Base-by-base conservation (phyloP, 2,888 invertebrate genomes). In the Nemapogon koenigi region DNA sequence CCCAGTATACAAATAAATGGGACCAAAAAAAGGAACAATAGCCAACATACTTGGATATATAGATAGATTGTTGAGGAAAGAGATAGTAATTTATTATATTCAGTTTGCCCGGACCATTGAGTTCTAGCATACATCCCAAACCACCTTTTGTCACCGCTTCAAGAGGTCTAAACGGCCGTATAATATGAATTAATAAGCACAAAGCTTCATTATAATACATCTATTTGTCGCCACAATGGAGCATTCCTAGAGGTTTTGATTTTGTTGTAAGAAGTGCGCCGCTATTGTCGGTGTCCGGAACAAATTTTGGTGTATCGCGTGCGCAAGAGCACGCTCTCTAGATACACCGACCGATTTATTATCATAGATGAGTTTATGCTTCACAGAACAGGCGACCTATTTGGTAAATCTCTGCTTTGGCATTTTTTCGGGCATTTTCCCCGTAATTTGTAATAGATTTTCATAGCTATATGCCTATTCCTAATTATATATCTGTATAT, bases 161-260 rank as follows among this genome's bases (percentile, higher is more conserved):
- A 59, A 66, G 68, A 62, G 59, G 50, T 56, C 56, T 71, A 73
- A 76, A 64, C 70, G 70, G 60, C 73, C 75, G 70, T 76, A 66
- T 78, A 78, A 78, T 76, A 76, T 75, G 78, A 76, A 76, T 75
- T 78, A 76, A 78, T 78, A 78, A 78, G 64, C 65, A 73, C 72
- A 75, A 72, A 69, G 66, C 62, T 64, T 61, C 62, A 62, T 71
- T 69, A 68, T 69, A 59, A 65, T 64, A 58, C 68, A 59, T 68
- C 70, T 72, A 69, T 72, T 69, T 72, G 70, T 73, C 71, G 70
- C 58, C 46, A 49, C 61, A 46, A 46, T 39, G 37, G 49, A 47
- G 49, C 59, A 65, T 59, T 58, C 58, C 51, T 52, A 40, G 48
- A 48, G 49, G 51, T 53, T 53, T 52, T 57, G 38, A 52, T 63